Evolutionary conservation across 1,140 invertebrate species (phyloP), one percentile per base, ranked within the genome.

Genomic region (Nasonia vitripennis): DNA sequence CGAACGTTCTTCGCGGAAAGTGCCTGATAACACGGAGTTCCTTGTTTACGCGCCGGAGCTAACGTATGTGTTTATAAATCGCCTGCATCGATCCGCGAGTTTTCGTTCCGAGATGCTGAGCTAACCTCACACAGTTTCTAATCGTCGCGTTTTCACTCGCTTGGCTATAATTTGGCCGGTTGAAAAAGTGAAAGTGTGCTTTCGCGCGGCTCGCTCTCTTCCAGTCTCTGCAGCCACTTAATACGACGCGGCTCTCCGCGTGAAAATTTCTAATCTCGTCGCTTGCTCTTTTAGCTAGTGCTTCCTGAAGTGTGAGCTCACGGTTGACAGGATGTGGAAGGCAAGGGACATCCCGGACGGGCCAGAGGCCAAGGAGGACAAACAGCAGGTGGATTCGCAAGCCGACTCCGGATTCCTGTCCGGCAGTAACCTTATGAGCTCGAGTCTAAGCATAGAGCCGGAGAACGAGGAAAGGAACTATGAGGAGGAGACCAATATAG

Each of bases 381-480:
- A 84, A 27, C 77, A 83, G 6, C 74, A 31, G 0, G 73, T 73
- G 3, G 88, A 88, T 51, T 86, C 85, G 23, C 81, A 85, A 67
- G 78, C 5, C 11, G 92, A 92, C 78, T 94, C 94, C 71, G 94
- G 94, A 11, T 95, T 95, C 87, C 87, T 95, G 20, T 95, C 95
- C 0, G 93, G 93, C 81, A 92, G 91, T 27, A 93, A 92, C 88
- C 84, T 93, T 45, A 87, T 92, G 51, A 93, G 91, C 51, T 90
- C 91, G 48, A 12, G 90, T 34, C 14, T 73, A 86, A 88, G 79
- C 78, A 78, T 68, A 71, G 83, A 87, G n/a, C 17, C 23, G 27
- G 85, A 87, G 34, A 37, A 75, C 31, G 89, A 89, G 80, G 85
- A 83, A 12, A 27, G 17, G n/a, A 55, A 27, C 0, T 5, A 51